Base-by-base conservation (phyloP, 2,113 vertebrate genomes). In the Sinocyclocheilus rhinocerous region DNA sequence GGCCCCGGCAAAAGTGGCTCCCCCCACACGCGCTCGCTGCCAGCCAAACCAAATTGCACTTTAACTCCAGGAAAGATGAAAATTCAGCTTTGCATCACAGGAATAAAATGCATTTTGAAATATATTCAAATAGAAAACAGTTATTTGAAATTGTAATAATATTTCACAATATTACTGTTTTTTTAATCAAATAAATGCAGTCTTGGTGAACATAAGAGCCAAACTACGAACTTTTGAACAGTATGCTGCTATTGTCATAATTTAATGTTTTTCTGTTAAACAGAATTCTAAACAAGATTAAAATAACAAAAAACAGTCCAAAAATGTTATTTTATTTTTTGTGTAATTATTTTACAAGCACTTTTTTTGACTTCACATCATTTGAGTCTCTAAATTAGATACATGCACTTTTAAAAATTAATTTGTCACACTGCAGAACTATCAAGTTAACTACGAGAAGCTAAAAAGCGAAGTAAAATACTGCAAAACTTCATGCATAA, bases 41-140 rank as follows among this genome's bases (percentile, higher is more conserved):
- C 89, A 85, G 87, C 85, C 84, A 63, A 84, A 90, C 82, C 87
- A 86, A 90, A 90, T 90, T 88, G 84, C 86, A 89, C 91, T 89
- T 89, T 90, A 88, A 90, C 88, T 90, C 88, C 72, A 77, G 79
- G 59, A 87, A 89, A 91, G 89, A 89, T 63, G 9, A 63, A 63
- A 24, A 63, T 12, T 6, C 11, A 65, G 24, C 24, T 26, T 24
- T 61, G 59, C 42, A 61, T 61, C 9, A 12, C 59, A 11, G 59
- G 10, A 63, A 45, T 45, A 45, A 11, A 11, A 11, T 4, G 10
- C 9, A 11, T 11, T 45, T 45, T 11, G 2, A 45, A 39, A 39
- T 7, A 61, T n/a, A 50, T 50, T 39, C 4, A 36, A 36, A 6
- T 6, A 6, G 10, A 48, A 48, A 59, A 8, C 2, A 8, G 57